These are phyloP conservation scores for Drosophila miranda DNA, from an alignment of 1,140 invertebrate species.

Conservation along the genomic window DNA sequence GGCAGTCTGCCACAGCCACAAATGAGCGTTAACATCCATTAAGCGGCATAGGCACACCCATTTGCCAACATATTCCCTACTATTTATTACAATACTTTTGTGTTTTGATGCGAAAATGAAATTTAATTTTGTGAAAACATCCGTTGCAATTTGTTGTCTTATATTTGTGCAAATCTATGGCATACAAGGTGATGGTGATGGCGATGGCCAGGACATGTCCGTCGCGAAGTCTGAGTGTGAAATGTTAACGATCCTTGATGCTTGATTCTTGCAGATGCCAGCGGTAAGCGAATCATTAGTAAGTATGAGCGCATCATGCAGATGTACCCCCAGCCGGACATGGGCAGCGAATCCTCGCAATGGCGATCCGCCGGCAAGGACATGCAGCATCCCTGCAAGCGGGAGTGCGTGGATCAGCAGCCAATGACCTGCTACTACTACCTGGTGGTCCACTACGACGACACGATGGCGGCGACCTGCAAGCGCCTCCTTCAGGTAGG, in stretches of 20 bases:
- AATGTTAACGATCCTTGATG: background rate
- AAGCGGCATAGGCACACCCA: background rate
- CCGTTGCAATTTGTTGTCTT: slow-evolving; percentile 44
- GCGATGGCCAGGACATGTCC: background rate
- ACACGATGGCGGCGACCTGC: slow-evolving; percentile 71
- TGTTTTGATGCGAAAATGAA: slow-evolving; percentile 35
- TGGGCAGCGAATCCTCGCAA: slow-evolving; percentile 48
- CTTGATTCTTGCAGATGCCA: slow-evolving; percentile 46
- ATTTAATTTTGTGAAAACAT: slow-evolving; percentile 42
- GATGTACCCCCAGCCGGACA: slow-evolving; percentile 61
- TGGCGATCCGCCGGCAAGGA: slow-evolving; percentile 68
- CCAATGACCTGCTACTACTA: slow-evolving; percentile 80
- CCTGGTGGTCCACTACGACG: slow-evolving; percentile 76
- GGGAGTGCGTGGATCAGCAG: slow-evolving; percentile 61
- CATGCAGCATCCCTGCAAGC: slow-evolving; percentile 66
- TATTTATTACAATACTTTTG: background rate
- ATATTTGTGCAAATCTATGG: slow-evolving; percentile 65
- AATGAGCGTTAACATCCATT: slow-evolving; percentile 8
- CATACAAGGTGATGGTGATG: slow-evolving; percentile 55
- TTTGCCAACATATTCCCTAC: too few species aligned
- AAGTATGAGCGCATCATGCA: slow-evolving; percentile 68
- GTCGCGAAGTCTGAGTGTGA: background rate
- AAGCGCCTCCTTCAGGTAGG: slow-evolving; percentile 59
- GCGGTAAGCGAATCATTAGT: slow-evolving; percentile 63
- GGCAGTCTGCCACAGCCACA: slow-evolving; percentile 36